phyloP scores from a whole-genome alignment of 64 coral and sea anemone genomes.

The Montipora foliosa region DNA sequence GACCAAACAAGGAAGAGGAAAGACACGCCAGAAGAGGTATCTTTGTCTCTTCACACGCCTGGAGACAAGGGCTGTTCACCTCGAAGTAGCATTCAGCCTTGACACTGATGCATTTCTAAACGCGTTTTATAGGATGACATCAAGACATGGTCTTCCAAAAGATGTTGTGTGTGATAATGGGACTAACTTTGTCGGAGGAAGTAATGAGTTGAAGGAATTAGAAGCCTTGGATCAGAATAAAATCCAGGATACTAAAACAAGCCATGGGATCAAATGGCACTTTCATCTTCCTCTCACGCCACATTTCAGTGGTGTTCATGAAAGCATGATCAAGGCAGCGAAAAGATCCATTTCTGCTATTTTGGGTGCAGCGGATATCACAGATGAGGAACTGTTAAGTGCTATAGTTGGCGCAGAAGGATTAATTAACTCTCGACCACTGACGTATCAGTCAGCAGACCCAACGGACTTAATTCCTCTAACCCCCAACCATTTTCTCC shows the following conservation, averaged over 20 bases:
- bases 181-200: no score
- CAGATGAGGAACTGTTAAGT: background rate
- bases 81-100: no score
- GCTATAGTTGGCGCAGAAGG: constrained; percentile 53
- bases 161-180: no score
- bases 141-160: background rate
- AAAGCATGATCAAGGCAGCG: constrained; percentile 5
- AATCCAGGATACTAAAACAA: no score
- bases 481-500: background rate
- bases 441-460: constrained; percentile 43
- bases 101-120: constrained; percentile 21
- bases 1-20: no score
- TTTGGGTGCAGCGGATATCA: background rate
- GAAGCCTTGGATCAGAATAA: no score
- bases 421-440: constrained; percentile 2
- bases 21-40: no score
- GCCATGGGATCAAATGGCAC: no score
- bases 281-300: no score
- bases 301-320: no score
- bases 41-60: background rate
- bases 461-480: constrained; percentile 16
- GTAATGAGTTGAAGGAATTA: no score
- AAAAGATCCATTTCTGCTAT: constrained; percentile 26
- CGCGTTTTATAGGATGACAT: constrained; percentile 40
- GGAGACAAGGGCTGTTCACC: background rate